Evolutionary conservation across 2,888 invertebrate species (phyloP), one percentile per base, ranked within the genome.

Genomic region (Amphipyra berbera): DNA sequence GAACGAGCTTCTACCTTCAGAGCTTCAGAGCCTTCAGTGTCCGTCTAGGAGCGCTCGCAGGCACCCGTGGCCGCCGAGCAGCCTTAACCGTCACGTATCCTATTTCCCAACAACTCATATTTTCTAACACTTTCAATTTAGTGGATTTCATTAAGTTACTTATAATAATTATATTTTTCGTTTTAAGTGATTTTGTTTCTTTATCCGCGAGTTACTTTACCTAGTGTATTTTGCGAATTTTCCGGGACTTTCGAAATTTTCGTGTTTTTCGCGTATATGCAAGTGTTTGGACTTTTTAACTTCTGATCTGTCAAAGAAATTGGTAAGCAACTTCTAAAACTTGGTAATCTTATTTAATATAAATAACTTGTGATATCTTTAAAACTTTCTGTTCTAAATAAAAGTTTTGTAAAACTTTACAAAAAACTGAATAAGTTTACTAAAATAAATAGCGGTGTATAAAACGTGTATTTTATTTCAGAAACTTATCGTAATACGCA

Each of bases 1-100:
- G 75, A 82, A 82, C 78, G 79, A 82, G 78, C 72, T 69, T 59
- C 58, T 56, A 56, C 57, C 47, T 14, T n/a, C 14, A 27, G 42
- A 59, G 49, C 46, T 13, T n/a, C 15, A 27, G 42, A 59, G 50
- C 47, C 33, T 12, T 27, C 69, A 76, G 55, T 68, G 61, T 68
- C 57, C 57, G 71, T 75, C 62, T 55, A 71, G 68, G 33, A 61
- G 45, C 52, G 69, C 49, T 50, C 30, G 38, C 27, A 70, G 46
- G 61, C 64, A 58, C 56, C 21, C 58, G 76, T 44, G 44, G 57
- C 68, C 45, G 13, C 54, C 10, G 30, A 56, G 60, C 58, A 62
- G 61, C 64, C 55, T 58, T 44, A 48, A 44, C 49, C 49, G 37
- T 61, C 38, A 59, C 59, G 30, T 8, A 14, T n/a, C n/a, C n/a